These are phyloP conservation scores for Strix occidentalis DNA, from an alignment of 2,797 vertebrate species.

Conservation along the genomic window DNA sequence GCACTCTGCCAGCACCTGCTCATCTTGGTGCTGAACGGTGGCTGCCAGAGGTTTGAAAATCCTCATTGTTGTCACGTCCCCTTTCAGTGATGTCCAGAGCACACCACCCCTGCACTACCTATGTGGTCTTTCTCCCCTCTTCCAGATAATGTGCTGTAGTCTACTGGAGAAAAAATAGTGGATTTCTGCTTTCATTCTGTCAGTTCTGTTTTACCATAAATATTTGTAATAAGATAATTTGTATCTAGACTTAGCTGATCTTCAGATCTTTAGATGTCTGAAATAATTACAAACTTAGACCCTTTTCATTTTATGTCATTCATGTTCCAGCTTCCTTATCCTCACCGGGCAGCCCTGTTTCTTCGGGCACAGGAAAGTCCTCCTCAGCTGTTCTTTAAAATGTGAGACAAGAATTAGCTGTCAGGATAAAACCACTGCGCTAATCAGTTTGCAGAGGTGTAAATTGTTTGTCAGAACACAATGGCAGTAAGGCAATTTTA, in stretches of 20 bases:
- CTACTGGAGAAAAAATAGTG: not conserved
- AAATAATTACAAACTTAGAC: not conserved
- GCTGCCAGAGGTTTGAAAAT: not conserved
- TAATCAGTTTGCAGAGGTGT: constrained; percentile 64
- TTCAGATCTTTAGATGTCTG: not conserved
- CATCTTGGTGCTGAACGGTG: not conserved
- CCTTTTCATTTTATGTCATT: not conserved
- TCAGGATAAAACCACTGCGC: constrained; percentile 38
- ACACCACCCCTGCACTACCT: fast-evolving
- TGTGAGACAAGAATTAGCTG: constrained; percentile 56
- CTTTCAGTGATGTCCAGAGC: fast-evolving
- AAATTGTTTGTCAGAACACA: constrained; percentile 70
- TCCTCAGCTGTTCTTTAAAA: constrained; percentile 42
- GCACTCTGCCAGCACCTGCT: not conserved
- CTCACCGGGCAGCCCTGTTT: not conserved
- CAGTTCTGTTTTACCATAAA: not conserved
- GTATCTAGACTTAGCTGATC: not conserved
- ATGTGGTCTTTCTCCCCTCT: fast-evolving
- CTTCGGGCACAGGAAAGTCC: constrained; percentile 1
- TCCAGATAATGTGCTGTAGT: not conserved
- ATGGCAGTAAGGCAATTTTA: constrained; percentile 53
- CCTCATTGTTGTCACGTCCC: not conserved
- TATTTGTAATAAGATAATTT: not conserved
- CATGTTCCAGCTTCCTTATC: not conserved
- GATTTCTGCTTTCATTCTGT: not conserved